phyloP scores from a whole-genome alignment of 2,113 vertebrate species.

The Eulemur macaco region DNA sequence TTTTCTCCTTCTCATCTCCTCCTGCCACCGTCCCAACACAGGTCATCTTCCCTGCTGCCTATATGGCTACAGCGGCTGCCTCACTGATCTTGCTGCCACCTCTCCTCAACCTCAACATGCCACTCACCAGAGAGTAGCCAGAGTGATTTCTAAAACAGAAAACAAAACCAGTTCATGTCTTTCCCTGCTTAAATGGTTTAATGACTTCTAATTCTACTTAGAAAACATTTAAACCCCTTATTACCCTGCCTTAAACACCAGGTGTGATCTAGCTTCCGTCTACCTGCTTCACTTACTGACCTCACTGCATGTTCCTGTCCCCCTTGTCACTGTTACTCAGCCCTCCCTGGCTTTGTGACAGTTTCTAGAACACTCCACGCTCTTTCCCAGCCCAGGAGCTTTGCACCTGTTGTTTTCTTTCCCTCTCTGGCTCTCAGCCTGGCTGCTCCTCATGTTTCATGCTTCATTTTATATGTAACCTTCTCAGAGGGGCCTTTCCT shows the following conservation, averaged over 20 bases:
- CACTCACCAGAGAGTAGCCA: neutral
- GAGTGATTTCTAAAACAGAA: neutral
- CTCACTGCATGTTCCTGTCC: neutral
- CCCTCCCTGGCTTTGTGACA: neutral
- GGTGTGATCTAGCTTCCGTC: neutral
- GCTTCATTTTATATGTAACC: neutral
- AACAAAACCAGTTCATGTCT: neutral
- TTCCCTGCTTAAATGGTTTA: neutral
- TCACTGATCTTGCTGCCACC: neutral
- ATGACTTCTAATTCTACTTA: neutral
- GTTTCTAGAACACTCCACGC: neutral
- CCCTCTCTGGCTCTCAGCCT: neutral
- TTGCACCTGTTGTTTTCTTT: neutral
- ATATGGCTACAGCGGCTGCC: neutral
- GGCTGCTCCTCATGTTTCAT: neutral
- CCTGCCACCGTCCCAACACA: neutral
- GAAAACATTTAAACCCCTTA: neutral
- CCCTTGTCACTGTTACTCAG: neutral
- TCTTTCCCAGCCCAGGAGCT: neutral
- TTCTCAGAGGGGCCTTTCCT: neutral
- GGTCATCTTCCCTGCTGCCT: neutral
- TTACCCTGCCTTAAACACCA: neutral
- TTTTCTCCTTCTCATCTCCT: neutral
- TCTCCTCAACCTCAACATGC: neutral
- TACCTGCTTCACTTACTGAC: neutral